Conservation (phyloP, 2,797 vertebrate genomes). For the Loris lydekkerianus region DNA sequence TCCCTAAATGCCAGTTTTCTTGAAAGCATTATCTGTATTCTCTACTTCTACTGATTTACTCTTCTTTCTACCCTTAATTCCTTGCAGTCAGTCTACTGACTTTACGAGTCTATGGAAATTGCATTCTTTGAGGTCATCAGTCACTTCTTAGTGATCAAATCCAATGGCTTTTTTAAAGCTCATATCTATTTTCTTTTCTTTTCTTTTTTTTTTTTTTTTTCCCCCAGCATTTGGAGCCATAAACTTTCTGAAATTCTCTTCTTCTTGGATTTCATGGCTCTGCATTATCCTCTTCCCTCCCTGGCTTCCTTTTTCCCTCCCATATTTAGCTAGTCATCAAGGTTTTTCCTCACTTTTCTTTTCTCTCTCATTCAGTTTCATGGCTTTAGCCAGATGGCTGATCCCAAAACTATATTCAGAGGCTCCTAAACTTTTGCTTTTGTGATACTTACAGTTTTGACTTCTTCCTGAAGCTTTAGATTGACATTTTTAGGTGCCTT, state of each 20-base stretch:
- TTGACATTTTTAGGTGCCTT: slow-evolving; percentile 2
- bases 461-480: not conserved
- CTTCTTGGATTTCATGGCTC: not conserved
- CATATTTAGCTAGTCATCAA: not conserved
- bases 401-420: not conserved
- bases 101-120: not conserved
- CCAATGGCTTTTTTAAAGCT: not conserved
- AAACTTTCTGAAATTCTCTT: not conserved
- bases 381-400: not conserved
- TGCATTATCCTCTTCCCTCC: not conserved
- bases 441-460: not conserved
- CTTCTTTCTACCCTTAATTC: not conserved
- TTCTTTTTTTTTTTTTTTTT: not conserved
- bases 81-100: not conserved
- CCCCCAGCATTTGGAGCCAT: not conserved
- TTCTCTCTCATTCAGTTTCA: not conserved
- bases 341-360: not conserved
- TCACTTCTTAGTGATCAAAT: not conserved
- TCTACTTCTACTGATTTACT: not conserved
- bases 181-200: not conserved
- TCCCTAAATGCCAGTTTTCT: not conserved
- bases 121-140: not conserved
- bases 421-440: not conserved
- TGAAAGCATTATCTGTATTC: not conserved
- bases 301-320: not conserved